Evolutionary conservation across 2,797 vertebrate genomes (phyloP).

Genomic region (Pipistrellus pygmaeus): DNA sequence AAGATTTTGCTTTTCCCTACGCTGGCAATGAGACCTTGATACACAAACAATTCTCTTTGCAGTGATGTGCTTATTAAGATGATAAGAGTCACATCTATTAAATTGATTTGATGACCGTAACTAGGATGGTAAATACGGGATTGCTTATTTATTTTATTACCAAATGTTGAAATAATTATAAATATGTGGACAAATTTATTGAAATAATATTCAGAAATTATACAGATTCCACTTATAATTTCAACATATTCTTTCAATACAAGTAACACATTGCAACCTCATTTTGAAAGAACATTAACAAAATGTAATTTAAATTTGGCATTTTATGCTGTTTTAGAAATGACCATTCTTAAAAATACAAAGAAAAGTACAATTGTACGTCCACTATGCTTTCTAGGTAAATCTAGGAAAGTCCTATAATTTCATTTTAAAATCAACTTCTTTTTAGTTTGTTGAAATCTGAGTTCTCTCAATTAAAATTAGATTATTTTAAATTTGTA

Average conservation of each 20-base stretch:
- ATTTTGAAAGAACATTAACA: not conserved
- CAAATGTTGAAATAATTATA: not conserved
- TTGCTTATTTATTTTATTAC: not conserved
- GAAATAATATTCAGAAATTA: not conserved
- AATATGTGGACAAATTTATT: not conserved
- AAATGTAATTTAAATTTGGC: not conserved
- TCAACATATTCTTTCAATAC: not conserved
- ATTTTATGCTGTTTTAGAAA: not conserved
- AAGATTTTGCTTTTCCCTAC: not conserved
- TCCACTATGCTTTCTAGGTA: not conserved
- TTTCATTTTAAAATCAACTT: slow-evolving; percentile 26
- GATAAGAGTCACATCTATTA: not conserved
- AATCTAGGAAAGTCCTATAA: not conserved
- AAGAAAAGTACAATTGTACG: not conserved
- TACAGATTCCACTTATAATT: not conserved
- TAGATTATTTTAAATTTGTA: not conserved
- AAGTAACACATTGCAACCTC: not conserved
- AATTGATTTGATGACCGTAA: not conserved
- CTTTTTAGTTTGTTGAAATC: not conserved
- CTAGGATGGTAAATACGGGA: fast-evolving
- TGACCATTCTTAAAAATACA: not conserved
- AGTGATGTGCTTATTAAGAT: not conserved
- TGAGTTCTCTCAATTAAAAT: not conserved
- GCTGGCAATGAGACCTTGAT: not conserved
- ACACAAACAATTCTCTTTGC: not conserved